Percentiles rank a stretch among this genome's conserved stretches.
Evolutionary conservation across 1,140 invertebrate genomes (phyloP).

Genomic region (Heliconius hermathena): DNA sequence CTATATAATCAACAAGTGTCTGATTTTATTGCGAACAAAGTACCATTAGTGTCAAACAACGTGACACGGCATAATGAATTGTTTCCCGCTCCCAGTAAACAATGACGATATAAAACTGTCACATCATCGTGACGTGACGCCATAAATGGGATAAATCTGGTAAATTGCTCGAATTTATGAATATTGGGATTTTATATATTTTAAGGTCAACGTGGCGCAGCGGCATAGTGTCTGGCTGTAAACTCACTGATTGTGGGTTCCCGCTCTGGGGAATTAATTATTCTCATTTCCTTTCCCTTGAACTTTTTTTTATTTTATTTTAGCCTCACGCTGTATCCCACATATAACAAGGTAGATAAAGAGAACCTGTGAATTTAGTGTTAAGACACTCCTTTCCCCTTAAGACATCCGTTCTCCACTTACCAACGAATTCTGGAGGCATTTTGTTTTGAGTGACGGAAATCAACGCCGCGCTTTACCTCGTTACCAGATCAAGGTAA

Average conservation of each 20-base stretch:
- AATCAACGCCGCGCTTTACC: too few species aligned
- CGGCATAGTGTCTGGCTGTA: too few species aligned
- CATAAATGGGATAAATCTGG: slow-evolving; percentile 8
- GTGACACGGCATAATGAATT: slow-evolving; percentile 1
- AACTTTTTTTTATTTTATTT: background rate
- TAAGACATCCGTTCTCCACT: too few species aligned
- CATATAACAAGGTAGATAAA: background rate
- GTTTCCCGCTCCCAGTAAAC: background rate
- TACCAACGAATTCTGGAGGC: background rate
- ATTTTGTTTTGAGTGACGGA: too few species aligned
- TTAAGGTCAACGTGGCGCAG: background rate
- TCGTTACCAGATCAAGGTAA: too few species aligned
- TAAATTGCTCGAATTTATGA: background rate
- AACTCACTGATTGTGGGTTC: too few species aligned
- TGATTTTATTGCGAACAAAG: background rate
- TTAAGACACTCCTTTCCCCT: background rate
- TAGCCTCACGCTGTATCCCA: background rate
- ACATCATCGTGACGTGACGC: background rate
- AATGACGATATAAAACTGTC: slow-evolving; percentile 4
- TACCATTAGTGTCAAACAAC: slow-evolving; percentile 5
- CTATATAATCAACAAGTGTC: slow-evolving; percentile 11
- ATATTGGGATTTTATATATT: background rate
- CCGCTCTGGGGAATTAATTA: too few species aligned
- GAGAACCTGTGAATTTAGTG: background rate
- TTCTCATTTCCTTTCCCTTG: background rate